Evolutionary conservation across 2,797 vertebrate species (phyloP).

Genomic region (Typhlichthys eigenmanni): DNA sequence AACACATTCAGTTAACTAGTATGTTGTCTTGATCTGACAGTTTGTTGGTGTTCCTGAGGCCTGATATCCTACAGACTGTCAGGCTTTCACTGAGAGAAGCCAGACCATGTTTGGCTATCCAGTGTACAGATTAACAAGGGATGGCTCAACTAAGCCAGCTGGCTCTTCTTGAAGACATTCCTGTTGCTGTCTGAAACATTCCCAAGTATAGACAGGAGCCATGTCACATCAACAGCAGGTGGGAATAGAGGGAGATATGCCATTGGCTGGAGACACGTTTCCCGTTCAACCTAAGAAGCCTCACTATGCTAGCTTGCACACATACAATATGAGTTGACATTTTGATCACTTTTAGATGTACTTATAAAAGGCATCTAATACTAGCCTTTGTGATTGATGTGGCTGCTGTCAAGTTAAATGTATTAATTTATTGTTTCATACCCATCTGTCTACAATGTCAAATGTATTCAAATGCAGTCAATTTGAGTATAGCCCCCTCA

Average conservation of each 20-base stretch:
- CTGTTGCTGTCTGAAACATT: conserved; percentile 42
- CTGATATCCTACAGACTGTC: conserved; percentile 1
- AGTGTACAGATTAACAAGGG: conserved; percentile 52
- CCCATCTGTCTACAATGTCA: too few relatives aligned
- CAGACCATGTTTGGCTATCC: conserved; percentile 27
- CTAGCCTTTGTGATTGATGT: too few relatives aligned
- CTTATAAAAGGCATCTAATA: too few relatives aligned
- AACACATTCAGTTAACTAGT: background rate
- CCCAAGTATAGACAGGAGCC: conserved; percentile 27
- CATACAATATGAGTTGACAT: too few relatives aligned
- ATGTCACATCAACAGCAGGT: conserved; percentile 50
- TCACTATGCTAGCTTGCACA: too few relatives aligned
- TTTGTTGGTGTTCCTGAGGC: conserved; percentile 23
- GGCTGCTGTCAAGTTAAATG: too few relatives aligned
- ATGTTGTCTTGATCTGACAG: background rate
- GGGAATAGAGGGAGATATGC: conserved; percentile 18
- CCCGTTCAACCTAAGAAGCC: too few relatives aligned
- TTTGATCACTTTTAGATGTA: too few relatives aligned
- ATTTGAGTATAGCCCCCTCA: too few relatives aligned
- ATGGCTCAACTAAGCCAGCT: conserved; percentile 46
- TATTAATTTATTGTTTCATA: too few relatives aligned
- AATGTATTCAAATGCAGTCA: too few relatives aligned
- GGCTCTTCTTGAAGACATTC: conserved; percentile 49
- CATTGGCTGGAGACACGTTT: conserved; percentile 4
- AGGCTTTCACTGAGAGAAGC: conserved; percentile 21